phyloP scores from a whole-genome alignment of 2,888 invertebrate species.

The Cyaniris semiargus region DNA sequence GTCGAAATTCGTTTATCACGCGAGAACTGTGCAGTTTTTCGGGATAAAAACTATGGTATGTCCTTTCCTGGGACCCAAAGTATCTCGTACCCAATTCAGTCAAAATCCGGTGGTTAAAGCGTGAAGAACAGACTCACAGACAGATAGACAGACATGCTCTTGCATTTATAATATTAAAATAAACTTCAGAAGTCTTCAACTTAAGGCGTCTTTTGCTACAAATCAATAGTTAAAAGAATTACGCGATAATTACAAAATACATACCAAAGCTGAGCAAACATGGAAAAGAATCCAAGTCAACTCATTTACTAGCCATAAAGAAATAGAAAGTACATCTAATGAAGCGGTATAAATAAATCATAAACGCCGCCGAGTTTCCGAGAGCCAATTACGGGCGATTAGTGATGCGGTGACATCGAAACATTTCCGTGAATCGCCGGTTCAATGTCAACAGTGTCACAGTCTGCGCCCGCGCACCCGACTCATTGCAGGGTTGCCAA shows the following conservation, averaged over 20 bases:
- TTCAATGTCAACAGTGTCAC: constrained; percentile 77
- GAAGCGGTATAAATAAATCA: constrained; percentile 24
- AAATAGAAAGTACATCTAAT: constrained; percentile 7
- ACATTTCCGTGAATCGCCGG: constrained; percentile 73
- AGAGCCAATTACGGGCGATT: constrained; percentile 30
- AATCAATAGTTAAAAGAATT: no score
- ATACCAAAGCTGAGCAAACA: background rate
- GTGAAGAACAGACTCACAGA: no score
- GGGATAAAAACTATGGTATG: background rate
- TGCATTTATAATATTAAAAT: background rate
- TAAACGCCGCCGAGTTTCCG: constrained; percentile 26
- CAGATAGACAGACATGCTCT: no score
- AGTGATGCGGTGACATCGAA: constrained; percentile 41
- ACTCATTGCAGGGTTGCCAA: constrained; percentile 42
- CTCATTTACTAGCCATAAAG: constrained; percentile 1
- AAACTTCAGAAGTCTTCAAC: background rate
- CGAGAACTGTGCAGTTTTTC: background rate
- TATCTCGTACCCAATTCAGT: no score
- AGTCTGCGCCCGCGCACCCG: constrained; percentile 45
- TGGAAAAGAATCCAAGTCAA: background rate
- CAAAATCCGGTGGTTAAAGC: background rate
- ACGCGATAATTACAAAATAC: background rate
- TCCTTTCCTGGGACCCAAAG: no score
- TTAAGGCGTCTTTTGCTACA: no score
- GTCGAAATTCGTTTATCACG: background rate